A percentile compares a stretch with the other conserved stretches of the same genome.
phyloP scores from a whole-genome alignment of 2,797 vertebrate genomes.

The Notolepis coatsorum region DNA sequence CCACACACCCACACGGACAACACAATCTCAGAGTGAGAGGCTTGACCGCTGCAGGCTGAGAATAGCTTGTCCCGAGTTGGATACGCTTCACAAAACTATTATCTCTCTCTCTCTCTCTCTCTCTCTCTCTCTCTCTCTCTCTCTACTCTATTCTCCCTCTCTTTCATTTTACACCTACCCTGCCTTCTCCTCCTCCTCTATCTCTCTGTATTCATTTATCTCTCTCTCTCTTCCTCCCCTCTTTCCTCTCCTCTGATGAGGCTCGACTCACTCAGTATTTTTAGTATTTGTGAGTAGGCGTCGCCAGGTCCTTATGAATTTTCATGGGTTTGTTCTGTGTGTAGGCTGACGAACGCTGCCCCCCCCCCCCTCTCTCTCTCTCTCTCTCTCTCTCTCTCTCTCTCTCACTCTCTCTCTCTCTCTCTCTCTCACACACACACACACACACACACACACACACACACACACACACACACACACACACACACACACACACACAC shows the following conservation, averaged over 20 bases:
- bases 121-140: constrained; percentile 31
- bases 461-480: not conserved
- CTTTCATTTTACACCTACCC: not conserved
- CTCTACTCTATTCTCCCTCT: constrained; percentile 58
- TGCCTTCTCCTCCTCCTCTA: constrained; percentile 35
- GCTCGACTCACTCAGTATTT: constrained; percentile 80
- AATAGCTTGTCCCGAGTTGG: too few species aligned
- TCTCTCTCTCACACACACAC: constrained; percentile 32
- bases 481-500: too few species aligned
- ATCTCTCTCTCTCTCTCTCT: constrained; percentile 40
- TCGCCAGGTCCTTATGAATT: constrained; percentile 80
- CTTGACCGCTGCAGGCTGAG: too few species aligned
- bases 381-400: constrained; percentile 24
- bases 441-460: constrained; percentile 17
- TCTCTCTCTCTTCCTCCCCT: constrained; percentile 24
- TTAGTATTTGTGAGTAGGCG: constrained; percentile 81
- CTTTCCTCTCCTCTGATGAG: constrained; percentile 72
- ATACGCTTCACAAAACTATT: not conserved
- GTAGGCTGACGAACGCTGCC: constrained; percentile 77
- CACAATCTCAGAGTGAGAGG: too few species aligned
- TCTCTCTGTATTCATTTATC: constrained; percentile 30
- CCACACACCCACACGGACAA: too few species aligned
- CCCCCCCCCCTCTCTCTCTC: constrained; percentile 50
- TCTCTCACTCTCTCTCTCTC: constrained; percentile 24
- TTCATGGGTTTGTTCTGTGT: constrained; percentile 82